Evolutionary conservation across 2,888 invertebrate species (phyloP).

Genomic region (Andrena fulva): DNA sequence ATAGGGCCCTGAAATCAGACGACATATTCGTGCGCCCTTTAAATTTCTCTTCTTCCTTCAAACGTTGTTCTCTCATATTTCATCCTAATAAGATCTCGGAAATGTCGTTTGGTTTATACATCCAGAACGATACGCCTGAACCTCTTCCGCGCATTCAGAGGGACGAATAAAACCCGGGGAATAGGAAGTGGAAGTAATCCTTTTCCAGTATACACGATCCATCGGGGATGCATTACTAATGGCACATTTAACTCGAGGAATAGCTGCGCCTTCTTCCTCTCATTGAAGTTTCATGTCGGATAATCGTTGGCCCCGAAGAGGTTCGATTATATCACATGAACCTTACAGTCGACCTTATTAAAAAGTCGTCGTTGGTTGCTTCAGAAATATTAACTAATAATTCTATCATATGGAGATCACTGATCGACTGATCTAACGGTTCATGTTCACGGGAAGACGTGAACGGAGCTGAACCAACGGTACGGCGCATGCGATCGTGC

Average conservation of each 20-base stretch:
- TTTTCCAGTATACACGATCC: constrained; percentile 58
- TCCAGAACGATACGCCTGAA: background rate
- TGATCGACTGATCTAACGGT: no score
- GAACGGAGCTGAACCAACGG: no score
- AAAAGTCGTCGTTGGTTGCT: background rate
- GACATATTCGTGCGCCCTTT: constrained; percentile 19
- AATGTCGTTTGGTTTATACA: background rate
- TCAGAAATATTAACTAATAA: background rate
- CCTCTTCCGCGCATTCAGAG: constrained; percentile 11
- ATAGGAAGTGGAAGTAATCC: constrained; percentile 57
- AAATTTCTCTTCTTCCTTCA: no score
- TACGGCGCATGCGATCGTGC: background rate
- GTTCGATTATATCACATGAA: constrained; percentile 2
- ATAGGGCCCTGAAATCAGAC: background rate
- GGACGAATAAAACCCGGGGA: constrained; percentile 45
- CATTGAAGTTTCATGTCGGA: constrained; percentile 53
- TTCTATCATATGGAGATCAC: background rate
- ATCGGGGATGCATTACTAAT: constrained; percentile 71
- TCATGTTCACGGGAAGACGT: background rate
- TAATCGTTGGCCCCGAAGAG: constrained; percentile 49
- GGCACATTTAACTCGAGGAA: constrained; percentile 68
- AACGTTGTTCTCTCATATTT: background rate
- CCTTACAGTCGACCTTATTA: no score
- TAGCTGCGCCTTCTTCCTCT: constrained; percentile 38
- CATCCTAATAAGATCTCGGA: background rate